Conservation (phyloP, 2,888 invertebrate species). For the Hylaea fasciaria region DNA sequence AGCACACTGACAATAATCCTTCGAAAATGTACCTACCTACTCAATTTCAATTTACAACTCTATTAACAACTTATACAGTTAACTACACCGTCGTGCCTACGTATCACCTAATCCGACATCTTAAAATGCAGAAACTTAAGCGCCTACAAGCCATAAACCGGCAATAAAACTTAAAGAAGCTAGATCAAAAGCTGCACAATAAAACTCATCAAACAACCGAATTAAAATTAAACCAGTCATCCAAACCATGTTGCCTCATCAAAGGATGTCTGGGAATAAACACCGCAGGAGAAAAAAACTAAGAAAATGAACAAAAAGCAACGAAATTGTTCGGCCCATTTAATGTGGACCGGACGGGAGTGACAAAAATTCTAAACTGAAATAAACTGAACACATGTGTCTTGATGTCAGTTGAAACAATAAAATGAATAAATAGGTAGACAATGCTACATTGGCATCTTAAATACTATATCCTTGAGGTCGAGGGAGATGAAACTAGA, state of each 20-base stretch:
- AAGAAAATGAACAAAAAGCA: constrained; percentile 64
- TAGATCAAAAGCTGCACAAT: constrained; percentile 43
- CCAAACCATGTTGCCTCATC: constrained; percentile 61
- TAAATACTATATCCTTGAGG: constrained; percentile 17
- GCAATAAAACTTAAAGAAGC: constrained; percentile 35
- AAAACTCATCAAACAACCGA: constrained; percentile 58
- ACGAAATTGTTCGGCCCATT: constrained; percentile 82
- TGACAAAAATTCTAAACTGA: constrained; percentile 82
- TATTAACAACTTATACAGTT: constrained; percentile 4
- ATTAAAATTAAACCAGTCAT: constrained; percentile 68
- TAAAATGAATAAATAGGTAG: constrained; percentile 39
- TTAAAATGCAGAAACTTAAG: constrained; percentile 26
- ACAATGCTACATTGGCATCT: constrained; percentile 39
- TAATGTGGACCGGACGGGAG: constrained; percentile 82
- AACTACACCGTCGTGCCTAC: constrained; percentile 7
- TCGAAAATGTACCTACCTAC: too few species aligned
- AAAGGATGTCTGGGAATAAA: constrained; percentile 78
- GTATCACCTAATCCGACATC: constrained; percentile 21
- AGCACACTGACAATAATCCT: too few species aligned
- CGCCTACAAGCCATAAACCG: constrained; percentile 32
- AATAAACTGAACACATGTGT: constrained; percentile 82
- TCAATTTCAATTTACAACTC: too few species aligned
- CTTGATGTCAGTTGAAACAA: constrained; percentile 62
- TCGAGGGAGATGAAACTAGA: not conserved
- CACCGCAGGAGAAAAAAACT: constrained; percentile 48